Percentiles rank a stretch among this genome's conserved stretches.
phyloP scores from a whole-genome alignment of 2,797 vertebrate species.

The Lateolabrax maculatus region DNA sequence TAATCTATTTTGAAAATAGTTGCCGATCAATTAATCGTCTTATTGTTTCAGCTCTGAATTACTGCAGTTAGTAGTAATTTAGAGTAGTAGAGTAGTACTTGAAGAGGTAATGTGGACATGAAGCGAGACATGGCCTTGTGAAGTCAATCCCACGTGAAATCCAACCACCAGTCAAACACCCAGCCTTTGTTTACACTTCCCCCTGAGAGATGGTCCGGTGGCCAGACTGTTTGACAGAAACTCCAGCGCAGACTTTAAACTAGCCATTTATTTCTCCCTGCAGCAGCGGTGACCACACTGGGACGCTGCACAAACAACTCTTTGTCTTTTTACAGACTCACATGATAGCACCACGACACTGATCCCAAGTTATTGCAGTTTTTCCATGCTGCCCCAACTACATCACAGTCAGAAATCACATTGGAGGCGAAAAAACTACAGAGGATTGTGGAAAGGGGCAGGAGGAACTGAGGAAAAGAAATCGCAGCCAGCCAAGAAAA shows the following conservation, averaged over 20 bases:
- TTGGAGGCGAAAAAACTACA: conserved; percentile 35
- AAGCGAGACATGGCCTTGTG: conserved; percentile 21
- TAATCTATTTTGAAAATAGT: not conserved
- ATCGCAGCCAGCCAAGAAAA: conserved; percentile 63
- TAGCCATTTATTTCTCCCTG: conserved; percentile 34
- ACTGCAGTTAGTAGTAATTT: not conserved
- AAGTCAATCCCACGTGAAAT: conserved; percentile 32
- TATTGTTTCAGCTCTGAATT: not conserved
- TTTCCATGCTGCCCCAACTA: conserved; percentile 70
- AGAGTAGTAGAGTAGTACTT: not conserved
- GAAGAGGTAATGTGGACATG: not conserved
- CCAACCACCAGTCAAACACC: conserved; percentile 50
- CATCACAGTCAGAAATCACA: conserved; percentile 63
- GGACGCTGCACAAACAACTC: conserved; percentile 69
- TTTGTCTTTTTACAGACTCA: conserved; percentile 75
- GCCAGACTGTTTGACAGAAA: conserved; percentile 63
- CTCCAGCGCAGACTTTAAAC: conserved; percentile 45
- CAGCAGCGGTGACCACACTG: conserved; percentile 29
- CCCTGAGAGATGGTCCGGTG: conserved; percentile 35
- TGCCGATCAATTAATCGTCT: not conserved
- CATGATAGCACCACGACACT: conserved; percentile 63
- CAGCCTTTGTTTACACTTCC: conserved; percentile 63
- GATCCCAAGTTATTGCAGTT: conserved; percentile 63
- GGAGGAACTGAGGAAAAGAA: conserved; percentile 65
- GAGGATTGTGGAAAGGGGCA: conserved; percentile 38